phyloP scores from a whole-genome alignment of 1,140 invertebrate genomes.

The Drosophila micromelanica region DNA sequence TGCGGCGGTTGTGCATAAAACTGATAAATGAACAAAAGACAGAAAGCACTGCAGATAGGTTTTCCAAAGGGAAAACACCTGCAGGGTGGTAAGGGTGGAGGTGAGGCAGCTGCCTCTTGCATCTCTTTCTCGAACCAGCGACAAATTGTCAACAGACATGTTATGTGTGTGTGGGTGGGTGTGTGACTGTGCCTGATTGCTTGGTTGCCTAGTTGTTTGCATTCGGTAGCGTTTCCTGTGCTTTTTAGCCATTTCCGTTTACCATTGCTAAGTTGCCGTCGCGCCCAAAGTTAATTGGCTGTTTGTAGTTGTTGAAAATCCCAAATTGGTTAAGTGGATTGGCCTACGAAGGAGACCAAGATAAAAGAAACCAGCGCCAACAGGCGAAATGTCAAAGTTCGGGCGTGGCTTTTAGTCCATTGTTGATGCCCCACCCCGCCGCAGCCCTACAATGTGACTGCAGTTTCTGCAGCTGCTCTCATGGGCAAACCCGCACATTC shows the following conservation, averaged over 20 bases:
- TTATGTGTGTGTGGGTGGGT: constrained; percentile 4
- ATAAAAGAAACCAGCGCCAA: constrained; percentile 22
- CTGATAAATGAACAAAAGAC: constrained; percentile 24
- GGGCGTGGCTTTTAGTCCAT: constrained; percentile 45
- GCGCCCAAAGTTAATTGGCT: constrained; percentile 71
- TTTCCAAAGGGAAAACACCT: constrained; percentile 22
- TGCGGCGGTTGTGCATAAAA: background rate
- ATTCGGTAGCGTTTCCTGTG: constrained; percentile 48
- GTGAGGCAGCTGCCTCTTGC: constrained; percentile 12
- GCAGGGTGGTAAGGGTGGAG: background rate
- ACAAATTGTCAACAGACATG: constrained; percentile 53
- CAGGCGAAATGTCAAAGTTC: constrained; percentile 58
- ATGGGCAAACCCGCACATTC: constrained; percentile 40
- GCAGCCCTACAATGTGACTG: constrained; percentile 24
- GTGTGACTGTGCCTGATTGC: background rate
- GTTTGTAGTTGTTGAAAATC: constrained; percentile 62
- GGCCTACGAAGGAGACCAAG: constrained; percentile 26
- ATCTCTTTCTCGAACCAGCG: constrained; percentile 26
- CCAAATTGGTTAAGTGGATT: constrained; percentile 66
- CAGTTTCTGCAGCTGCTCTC: constrained; percentile 38
- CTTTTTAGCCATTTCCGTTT: constrained; percentile 60
- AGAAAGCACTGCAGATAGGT: constrained; percentile 4
- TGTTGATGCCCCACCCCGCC: constrained; percentile 14
- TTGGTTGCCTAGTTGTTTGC: constrained; percentile 29
- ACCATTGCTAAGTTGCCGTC: constrained; percentile 20